These are phyloP conservation scores for Ammospiza nelsoni DNA, from an alignment of 2,113 vertebrate genomes.

Conservation along the genomic window DNA sequence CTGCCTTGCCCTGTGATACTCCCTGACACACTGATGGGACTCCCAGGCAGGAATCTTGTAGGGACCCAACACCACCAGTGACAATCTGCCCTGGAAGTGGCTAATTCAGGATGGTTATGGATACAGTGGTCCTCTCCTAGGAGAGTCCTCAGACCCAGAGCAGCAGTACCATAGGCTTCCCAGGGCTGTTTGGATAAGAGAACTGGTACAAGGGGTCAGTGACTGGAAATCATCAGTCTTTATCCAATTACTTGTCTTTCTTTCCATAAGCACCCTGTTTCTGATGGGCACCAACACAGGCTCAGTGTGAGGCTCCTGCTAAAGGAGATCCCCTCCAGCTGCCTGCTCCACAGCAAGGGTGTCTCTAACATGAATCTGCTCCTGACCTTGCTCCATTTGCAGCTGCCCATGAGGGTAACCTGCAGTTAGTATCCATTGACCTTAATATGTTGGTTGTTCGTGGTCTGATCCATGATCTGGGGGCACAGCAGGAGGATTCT, in stretches of 20 bases:
- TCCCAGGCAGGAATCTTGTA: background rate
- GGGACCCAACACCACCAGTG: background rate
- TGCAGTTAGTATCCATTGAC: background rate
- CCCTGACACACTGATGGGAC: fast-evolving
- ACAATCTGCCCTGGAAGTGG: background rate
- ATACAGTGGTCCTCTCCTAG: background rate
- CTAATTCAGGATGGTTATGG: background rate
- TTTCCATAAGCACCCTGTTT: fast-evolving
- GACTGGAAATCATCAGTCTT: background rate
- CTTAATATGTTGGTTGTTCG: background rate
- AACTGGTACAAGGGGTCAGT: background rate
- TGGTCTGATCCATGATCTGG: background rate
- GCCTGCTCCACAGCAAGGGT: background rate
- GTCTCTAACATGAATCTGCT: background rate
- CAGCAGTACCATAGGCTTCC: fast-evolving
- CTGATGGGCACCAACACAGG: background rate
- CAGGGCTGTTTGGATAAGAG: background rate
- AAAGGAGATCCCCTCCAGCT: background rate
- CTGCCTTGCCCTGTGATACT: fast-evolving
- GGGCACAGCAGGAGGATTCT: background rate
- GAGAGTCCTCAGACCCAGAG: background rate
- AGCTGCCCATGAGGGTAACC: background rate
- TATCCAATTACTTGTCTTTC: background rate
- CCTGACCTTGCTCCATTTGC: background rate
- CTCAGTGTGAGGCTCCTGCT: background rate